Conservation (phyloP, 2,888 invertebrate genomes). For the Plagiodera versicolora region DNA sequence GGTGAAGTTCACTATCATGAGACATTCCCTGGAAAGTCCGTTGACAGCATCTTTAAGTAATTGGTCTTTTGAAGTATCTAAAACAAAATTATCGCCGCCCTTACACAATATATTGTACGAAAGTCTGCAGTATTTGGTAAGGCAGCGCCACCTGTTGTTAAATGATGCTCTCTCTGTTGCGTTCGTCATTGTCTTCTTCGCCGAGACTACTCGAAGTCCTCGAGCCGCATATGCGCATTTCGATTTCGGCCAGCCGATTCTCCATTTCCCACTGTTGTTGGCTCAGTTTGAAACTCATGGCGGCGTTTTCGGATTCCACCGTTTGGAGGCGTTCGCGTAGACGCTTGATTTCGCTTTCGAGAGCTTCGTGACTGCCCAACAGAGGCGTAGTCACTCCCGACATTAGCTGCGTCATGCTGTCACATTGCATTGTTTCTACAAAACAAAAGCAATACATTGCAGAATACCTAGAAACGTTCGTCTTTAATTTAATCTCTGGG, state of each 20-base stretch:
- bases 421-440: slow-evolving; percentile 58
- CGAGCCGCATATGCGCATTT: slow-evolving; percentile 94
- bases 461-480: too few relatives aligned
- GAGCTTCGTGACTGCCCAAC: slow-evolving; percentile 75
- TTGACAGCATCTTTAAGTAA: not conserved
- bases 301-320: slow-evolving; percentile 91
- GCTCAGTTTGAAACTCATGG: slow-evolving; percentile 88
- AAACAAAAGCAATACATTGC: too few relatives aligned
- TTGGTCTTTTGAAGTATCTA: slow-evolving; percentile 28
- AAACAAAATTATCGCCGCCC: slow-evolving; percentile 37
- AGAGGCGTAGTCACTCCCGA: slow-evolving; percentile 64
- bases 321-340: slow-evolving; percentile 86
- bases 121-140: slow-evolving; percentile 52
- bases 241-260: slow-evolving; percentile 90
- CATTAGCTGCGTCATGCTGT: slow-evolving; percentile 67
- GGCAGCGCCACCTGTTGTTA: slow-evolving; percentile 85
- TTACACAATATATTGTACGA: slow-evolving; percentile 56
- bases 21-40: slow-evolving; percentile 37
- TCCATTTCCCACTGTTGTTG: slow-evolving; percentile 97
- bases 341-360: slow-evolving; percentile 90
- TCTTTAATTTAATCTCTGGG: too few relatives aligned
- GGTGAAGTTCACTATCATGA: slow-evolving; percentile 24
- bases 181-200: slow-evolving; percentile 76
- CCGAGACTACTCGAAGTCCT: slow-evolving; percentile 80
- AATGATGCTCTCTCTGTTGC: slow-evolving; percentile 93